Base-by-base conservation (phyloP, 1,140 invertebrate genomes). In the Calliphora vicina region DNA sequence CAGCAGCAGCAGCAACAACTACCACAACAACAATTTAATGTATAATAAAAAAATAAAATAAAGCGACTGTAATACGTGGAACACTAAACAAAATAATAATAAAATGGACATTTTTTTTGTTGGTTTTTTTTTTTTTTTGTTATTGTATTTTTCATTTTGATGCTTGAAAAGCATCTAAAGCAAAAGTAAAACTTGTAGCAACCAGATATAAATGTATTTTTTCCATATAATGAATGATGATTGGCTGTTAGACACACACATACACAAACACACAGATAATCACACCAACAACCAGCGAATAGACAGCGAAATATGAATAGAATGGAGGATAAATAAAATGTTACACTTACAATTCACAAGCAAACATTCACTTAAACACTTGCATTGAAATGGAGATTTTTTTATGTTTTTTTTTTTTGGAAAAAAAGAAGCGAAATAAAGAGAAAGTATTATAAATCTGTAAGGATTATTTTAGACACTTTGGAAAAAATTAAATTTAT, bases 221-320 rank as follows among this genome's bases (percentile, higher is more conserved):
- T 67, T 67, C 20, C n/a, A 67, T 23, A 67, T 67, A 67, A 67
- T 67, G 61, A 43, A 76, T 76, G 73, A 76, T 76, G 73, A 76
- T 76, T 43, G 27, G 27, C 17, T 35, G 73, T 23, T 20, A 76
- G 25, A 74, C 20, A 25, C 17, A 73, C 1, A 25, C 8, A 76
- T 5, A 76, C 13, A 76, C 42, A 35, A 8, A 35, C 73, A 76
- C 0, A 29, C 26, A 76, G 26, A 76, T 5, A 13, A 5, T 17
- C 72, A 74, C 5, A 74, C 29, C 23, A 5, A 74, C 20, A 74
- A 5, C 5, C n/a, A 73, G 23, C n/a, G n/a, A n/a, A 73, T 20
- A n/a, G 45, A 57, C 45, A 57, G 13, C 50, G 50, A 57, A 57
- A n/a, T 57, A 57, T 57, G 17, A n/a, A n/a, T 57, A 57, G n/a